phyloP scores from a whole-genome alignment of 2,888 invertebrate genomes.

The Actias luna region DNA sequence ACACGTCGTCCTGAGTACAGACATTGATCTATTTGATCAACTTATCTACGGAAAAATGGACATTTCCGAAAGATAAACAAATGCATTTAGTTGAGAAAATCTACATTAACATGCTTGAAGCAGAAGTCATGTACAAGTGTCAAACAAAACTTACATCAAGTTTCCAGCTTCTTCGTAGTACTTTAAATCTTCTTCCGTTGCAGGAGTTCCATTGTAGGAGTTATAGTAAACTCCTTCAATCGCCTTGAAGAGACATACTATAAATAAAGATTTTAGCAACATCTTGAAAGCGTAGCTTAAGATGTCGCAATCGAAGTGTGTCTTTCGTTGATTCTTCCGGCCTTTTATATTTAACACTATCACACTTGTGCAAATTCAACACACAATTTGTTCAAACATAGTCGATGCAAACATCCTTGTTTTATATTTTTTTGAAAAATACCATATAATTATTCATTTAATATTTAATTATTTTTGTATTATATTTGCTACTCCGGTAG shows the following conservation, averaged over 20 bases:
- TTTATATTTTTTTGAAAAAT: neutral
- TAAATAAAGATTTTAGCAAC: neutral
- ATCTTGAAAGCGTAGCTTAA: neutral
- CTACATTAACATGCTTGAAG: no score
- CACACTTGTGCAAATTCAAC: neutral
- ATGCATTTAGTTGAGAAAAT: no score
- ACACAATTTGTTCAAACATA: neutral
- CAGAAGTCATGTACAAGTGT: no score
- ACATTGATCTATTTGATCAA: no score
- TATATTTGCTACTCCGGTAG: no score
- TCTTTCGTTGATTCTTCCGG: no score
- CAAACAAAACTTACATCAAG: neutral
- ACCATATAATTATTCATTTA: neutral
- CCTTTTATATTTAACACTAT: neutral
- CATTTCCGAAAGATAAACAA: no score
- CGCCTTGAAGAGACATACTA: neutral
- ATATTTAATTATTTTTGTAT: neutral
- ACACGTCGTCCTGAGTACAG: no score
- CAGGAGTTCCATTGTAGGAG: neutral
- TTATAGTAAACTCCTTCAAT: neutral
- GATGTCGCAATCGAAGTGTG: neutral
- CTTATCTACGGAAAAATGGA: no score
- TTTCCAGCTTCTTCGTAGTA: neutral
- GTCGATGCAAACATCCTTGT: neutral
- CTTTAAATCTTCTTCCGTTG: neutral